Base-by-base conservation (phyloP, 2,113 vertebrate genomes). In the Numida meleagris region DNA sequence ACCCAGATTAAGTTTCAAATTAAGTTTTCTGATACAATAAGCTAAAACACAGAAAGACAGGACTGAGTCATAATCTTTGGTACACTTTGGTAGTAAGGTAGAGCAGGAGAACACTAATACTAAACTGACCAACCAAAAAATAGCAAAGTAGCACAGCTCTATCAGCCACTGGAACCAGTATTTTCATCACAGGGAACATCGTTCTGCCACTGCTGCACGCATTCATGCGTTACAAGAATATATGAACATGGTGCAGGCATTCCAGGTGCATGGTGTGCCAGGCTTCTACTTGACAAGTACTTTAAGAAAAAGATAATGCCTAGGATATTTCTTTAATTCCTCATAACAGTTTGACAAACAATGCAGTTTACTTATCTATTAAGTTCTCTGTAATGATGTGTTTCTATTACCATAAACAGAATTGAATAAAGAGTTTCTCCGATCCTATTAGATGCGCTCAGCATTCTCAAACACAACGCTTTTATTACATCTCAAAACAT, bases 1-100 rank as follows among this genome's bases (percentile, higher is more conserved):
- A 65, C 25, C 40, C 48, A 96, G 95, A 14, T 71, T 34, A 31
- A 58, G 46, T 36, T 72, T 29, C 53, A 96, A 95, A 14, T 71
- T 34, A 29, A 62, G 43, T 36, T 70, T 58, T 34, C 72, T 18
- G 63, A 53, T 43, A 79, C 20, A 40, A 20, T 20, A 68, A 84
- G 14, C 12, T 43, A 33, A 81, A 17, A 82, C 13, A 63, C 2
- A 5, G 29, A 57, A 19, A 33, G 23, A 77, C 7, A 72, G 19
- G 16, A 72, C 36, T 86, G 7, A 46, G 31, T 1, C 25, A 57
- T 10, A 63, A 61, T 18, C 34, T 80, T 61, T 58, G 72, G 34
- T 61, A 65, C 29, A 34, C 2, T 8, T 2, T 20, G 18, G n/a
- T 10, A 74, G 43, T 2, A 67, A 23, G 21, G 9, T 4, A 45